phyloP scores from a whole-genome alignment of 53 echinoderm and acorn worm genomes.

The Actinopyga echinites region DNA sequence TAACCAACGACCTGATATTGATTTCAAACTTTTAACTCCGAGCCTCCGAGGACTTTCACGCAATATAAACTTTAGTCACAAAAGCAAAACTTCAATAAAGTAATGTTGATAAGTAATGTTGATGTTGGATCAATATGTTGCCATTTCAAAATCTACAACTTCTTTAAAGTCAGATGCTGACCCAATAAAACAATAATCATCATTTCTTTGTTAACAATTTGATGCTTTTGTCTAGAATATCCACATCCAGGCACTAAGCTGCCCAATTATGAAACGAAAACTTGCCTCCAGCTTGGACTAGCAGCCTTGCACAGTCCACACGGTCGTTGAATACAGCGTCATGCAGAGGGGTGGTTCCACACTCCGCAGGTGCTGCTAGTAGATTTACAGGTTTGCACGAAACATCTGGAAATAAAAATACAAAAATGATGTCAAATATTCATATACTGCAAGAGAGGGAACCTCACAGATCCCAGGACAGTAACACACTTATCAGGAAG shows the following conservation, averaged over 20 bases:
- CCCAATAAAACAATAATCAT: background rate
- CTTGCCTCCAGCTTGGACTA: slow-evolving; percentile 75
- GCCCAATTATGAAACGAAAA: background rate
- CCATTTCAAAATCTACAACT: too few relatives aligned
- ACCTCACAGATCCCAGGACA: background rate
- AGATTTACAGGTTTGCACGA: slow-evolving; percentile 37
- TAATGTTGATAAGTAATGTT: too few relatives aligned
- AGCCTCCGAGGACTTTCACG: too few relatives aligned
- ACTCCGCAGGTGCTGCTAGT: slow-evolving; percentile 66
- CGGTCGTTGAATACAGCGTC: slow-evolving; percentile 76
- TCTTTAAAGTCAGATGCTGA: background rate
- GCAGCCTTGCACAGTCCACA: slow-evolving; percentile 62
- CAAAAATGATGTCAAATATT: background rate
- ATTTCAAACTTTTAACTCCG: too few relatives aligned
- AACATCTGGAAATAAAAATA: background rate
- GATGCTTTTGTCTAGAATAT: too few relatives aligned
- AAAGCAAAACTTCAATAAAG: too few relatives aligned
- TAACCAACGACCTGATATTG: too few relatives aligned
- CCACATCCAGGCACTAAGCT: background rate
- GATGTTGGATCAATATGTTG: too few relatives aligned
- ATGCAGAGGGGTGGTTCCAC: slow-evolving; percentile 92
- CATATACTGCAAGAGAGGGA: background rate
- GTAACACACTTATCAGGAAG: background rate
- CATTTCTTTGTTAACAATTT: too few relatives aligned
- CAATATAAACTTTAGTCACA: too few relatives aligned